Base-by-base conservation (phyloP, 2,888 invertebrate genomes). In the Tipula lateralis region DNA sequence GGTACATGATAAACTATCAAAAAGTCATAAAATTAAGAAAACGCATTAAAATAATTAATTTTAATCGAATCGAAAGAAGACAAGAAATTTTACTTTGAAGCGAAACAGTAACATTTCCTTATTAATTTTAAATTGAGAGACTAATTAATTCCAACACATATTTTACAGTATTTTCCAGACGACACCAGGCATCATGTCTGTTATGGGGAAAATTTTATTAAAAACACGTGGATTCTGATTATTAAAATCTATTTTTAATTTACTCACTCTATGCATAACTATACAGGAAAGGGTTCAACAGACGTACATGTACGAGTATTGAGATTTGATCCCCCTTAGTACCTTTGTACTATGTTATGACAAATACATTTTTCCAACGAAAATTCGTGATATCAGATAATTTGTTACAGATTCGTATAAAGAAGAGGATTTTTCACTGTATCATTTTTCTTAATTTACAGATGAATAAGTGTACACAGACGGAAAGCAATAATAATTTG, bases 371-470 rank as follows among this genome's bases (percentile, higher is more conserved):
- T 66, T 19, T 66, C 29, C 82, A 82, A 82, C 32, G 32, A 29
- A 82, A 82, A 82, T 82, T 82, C 82, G 82, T 82, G 82, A 30
- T 82, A 32, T 82, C 32, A 9, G 82, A 82, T 82, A 82, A 82
- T 82, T 82, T 82, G 82, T 82, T 16, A 82, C 82, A 82, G 82
- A 82, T 82, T 82, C 24, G 24, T 19, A 9, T 4, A 50, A 1
- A 16, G 44, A 66, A 24, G 24, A 66, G 66, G 9, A 66, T 24
- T 66, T 32, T 66, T 9, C 24, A 24, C 66, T 66, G n/a, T n/a
- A 66, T 66, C 66, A 66, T 66, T 66, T 66, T 66, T 66, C 66
- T 66, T 66, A 66, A 66, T 66, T 66, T 66, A 5, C 66, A 24
- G 66, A 66, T 66, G 66, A 66, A 66, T 24, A 66, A 66, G 24